phyloP scores from a whole-genome alignment of 2,797 vertebrate species.

The Oophaga sylvatica region DNA sequence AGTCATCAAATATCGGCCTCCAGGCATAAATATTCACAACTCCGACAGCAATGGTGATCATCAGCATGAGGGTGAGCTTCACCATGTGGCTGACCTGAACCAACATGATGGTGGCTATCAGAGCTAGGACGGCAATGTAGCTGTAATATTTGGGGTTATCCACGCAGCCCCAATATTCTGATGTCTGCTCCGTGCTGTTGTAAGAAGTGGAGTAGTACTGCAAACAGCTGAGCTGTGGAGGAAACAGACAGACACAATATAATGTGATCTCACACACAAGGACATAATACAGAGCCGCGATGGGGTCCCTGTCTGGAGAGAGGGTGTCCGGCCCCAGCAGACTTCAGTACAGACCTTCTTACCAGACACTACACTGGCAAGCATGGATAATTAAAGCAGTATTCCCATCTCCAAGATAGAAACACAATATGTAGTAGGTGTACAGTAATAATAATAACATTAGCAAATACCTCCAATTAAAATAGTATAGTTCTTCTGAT shows the following conservation, averaged over 20 bases:
- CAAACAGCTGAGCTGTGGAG: slow-evolving; percentile 84
- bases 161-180: slow-evolving; percentile 73
- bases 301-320: too few relatives aligned
- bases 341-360: too few relatives aligned
- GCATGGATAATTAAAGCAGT: too few relatives aligned
- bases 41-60: slow-evolving; percentile 81
- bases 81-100: slow-evolving; percentile 95
- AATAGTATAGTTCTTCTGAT: too few relatives aligned
- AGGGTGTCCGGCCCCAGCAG: too few relatives aligned
- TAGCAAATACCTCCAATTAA: too few relatives aligned
- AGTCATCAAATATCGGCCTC: slow-evolving; percentile 85
- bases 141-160: slow-evolving; percentile 91
- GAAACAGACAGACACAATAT: neutral
- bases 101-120: slow-evolving; percentile 89
- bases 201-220: slow-evolving; percentile 71
- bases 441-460: too few relatives aligned
- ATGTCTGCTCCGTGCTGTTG: slow-evolving; percentile 69
- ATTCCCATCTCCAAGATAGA: too few relatives aligned
- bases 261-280: neutral
- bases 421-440: too few relatives aligned
- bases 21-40: slow-evolving; percentile 89
- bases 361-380: too few relatives aligned
- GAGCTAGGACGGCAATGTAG: slow-evolving; percentile 86
- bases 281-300: too few relatives aligned
- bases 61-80: slow-evolving; percentile 90